Base-by-base conservation (phyloP, 1,140 invertebrate genomes). In the Galleria mellonella region DNA sequence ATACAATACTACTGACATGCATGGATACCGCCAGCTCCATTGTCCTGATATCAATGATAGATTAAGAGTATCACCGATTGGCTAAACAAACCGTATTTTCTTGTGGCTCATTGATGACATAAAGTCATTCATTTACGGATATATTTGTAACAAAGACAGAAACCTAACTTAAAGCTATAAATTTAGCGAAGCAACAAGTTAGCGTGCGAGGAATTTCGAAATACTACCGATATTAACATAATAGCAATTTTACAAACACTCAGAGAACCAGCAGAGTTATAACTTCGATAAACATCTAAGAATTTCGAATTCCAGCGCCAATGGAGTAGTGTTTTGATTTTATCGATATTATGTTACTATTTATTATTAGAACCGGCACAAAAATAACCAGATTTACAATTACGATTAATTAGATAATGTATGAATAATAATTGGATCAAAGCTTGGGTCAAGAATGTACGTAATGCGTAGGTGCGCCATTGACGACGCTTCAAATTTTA, bases 121-220 rank as follows among this genome's bases (percentile, higher is more conserved):
- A 12, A 17, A 7, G 9, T 37, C 2, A 17, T 37, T 17, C 14
- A 37, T 37, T 15, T 37, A 37, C 9, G 14, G 10, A 23, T 23
- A 6, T n/a, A 35, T 37, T 37, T 37, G 29, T 28, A 32, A n/a
- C 23, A 15, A 38, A 49, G 17, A 49, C 29, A 47, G 23, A 38
- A 15, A n/a, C n/a, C n/a, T n/a, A n/a, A n/a, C n/a, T n/a, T n/a
- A n/a, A 41, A 32, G 23, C 15, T 36, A 32, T 47, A 45, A 56
- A 43, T 51, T 47, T 55, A 43, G 46, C 15, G 37, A 53, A 62
- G 67, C 77, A 82, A 82, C 77, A 82, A 73, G 77, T 82, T 82
- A 35, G 77, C 77, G 77, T 82, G 77, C 56, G 37, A 35, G 29
- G 32, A 49, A 43, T 38, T 51, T 39, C 39, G 36, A 54, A 47